These are phyloP conservation scores for Pegoplata infirma DNA, from an alignment of 2,888 invertebrate genomes.

Conservation along the genomic window DNA sequence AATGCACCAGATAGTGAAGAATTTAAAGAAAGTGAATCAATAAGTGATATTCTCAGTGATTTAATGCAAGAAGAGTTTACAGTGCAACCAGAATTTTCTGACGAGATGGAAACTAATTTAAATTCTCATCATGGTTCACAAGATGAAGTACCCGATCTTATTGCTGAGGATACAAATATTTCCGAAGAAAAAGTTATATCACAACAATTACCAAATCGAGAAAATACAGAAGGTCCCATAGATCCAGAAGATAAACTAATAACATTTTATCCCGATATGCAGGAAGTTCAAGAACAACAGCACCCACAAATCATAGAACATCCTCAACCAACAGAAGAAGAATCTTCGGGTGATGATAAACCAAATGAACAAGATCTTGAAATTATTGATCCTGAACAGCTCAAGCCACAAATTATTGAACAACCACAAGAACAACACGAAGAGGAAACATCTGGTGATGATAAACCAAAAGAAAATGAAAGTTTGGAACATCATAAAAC, in stretches of 20 bases:
- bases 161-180: constrained; percentile 61
- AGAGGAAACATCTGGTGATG: constrained; percentile 26
- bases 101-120: constrained; percentile 50
- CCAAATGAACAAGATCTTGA: constrained; percentile 6
- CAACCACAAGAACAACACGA: constrained; percentile 1
- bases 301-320: constrained; percentile 7
- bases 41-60: constrained; percentile 73
- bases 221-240: constrained; percentile 44
- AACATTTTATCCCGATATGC: constrained; percentile 69
- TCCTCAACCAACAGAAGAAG: constrained; percentile 10
- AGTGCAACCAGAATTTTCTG: constrained; percentile 64
- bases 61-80: constrained; percentile 73
- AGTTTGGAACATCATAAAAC: background rate
- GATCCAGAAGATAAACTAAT: constrained; percentile 62
- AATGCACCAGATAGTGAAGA: constrained; percentile 44
- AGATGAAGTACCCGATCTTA: constrained; percentile 51
- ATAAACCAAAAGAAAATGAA: background rate
- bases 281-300: constrained; percentile 42
- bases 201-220: constrained; percentile 48
- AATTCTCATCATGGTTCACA: constrained; percentile 44
- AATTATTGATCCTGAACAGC: constrained; percentile 9
- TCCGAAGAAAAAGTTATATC: constrained; percentile 59
- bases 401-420: no score
- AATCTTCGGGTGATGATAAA: constrained; percentile 21
- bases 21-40: constrained; percentile 72